Evolutionary conservation across 2,888 invertebrate genomes (phyloP).

Genomic region (Fragum whitleyi): DNA sequence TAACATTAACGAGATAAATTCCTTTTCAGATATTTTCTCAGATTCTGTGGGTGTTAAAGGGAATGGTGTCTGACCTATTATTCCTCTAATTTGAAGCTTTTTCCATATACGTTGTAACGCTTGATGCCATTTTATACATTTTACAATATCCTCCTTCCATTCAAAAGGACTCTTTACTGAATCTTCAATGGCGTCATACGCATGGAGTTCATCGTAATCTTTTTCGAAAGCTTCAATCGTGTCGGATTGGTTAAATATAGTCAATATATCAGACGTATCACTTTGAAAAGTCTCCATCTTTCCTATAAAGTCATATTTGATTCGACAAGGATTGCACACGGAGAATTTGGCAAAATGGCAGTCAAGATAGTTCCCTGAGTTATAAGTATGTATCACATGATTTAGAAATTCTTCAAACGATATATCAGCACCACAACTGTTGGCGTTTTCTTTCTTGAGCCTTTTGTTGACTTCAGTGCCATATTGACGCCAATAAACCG

Average conservation of each 20-base stretch:
- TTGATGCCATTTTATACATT: conserved; percentile 49
- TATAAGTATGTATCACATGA: conserved; percentile 11
- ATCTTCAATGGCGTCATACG: conserved; percentile 52
- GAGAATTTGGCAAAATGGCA: conserved; percentile 40
- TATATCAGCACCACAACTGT: conserved; percentile 33
- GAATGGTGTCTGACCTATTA: conserved; percentile 37
- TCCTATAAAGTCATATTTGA: conserved; percentile 65
- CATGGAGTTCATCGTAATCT: conserved; percentile 29
- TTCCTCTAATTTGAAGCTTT: conserved; percentile 56
- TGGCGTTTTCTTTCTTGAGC: not conserved
- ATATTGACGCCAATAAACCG: conserved; percentile 16
- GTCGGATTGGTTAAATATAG: conserved; percentile 26
- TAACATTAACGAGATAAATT: conserved; percentile 34
- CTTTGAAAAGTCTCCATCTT: conserved; percentile 67
- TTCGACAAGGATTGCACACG: conserved; percentile 34
- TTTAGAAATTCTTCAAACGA: conserved; percentile 41
- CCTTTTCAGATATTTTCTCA: conserved; percentile 3
- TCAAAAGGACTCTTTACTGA: conserved; percentile 40
- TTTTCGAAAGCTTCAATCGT: conserved; percentile 26
- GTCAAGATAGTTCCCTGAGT: conserved; percentile 10
- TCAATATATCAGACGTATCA: conserved; percentile 49
- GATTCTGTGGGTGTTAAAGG: conserved; percentile 44
- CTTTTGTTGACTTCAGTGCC: not conserved
- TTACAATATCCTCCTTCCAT: conserved; percentile 33
- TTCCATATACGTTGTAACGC: conserved; percentile 56